A percentile compares a stretch with the other conserved stretches of the same genome.
Conservation (phyloP, 2,888 invertebrate species). For the Ditylenchus weischeri region DNA sequence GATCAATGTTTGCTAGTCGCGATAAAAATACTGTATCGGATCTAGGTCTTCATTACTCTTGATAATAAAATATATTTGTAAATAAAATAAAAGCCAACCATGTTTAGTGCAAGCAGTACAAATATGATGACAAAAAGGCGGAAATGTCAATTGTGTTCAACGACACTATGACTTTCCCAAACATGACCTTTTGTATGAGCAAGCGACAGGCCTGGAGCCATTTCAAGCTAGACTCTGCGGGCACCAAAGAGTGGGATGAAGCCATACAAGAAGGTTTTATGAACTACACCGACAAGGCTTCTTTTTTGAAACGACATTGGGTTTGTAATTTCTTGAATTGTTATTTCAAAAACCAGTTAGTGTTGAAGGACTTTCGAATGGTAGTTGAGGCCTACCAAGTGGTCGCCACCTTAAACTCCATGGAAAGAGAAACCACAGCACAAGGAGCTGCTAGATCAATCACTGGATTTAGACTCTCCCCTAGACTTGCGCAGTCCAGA, state of each 20-base stretch:
- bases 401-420: conserved; percentile 40
- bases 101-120: conserved; percentile 3
- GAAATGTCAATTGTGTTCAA: conserved; percentile 24
- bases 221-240: conserved; percentile 36
- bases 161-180: conserved; percentile 24
- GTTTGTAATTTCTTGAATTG: too few relatives aligned
- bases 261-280: conserved; percentile 37
- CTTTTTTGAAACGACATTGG: conserved; percentile 47
- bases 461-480: conserved; percentile 42
- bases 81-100: not conserved
- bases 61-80: too few relatives aligned
- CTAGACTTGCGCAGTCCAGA: conserved; percentile 45
- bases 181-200: conserved; percentile 56
- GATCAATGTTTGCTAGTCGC: too few relatives aligned
- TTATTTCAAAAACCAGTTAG: too few relatives aligned
- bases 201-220: conserved; percentile 50
- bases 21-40: too few relatives aligned
- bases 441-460: conserved; percentile 47
- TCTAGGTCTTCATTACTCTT: too few relatives aligned
- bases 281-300: conserved; percentile 46
- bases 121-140: conserved; percentile 17
- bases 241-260: conserved; percentile 11
- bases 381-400: conserved; percentile 53
- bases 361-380: conserved; percentile 39
- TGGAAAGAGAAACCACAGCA: conserved; percentile 51